A percentile compares a stretch with the other conserved stretches of the same genome.
Conservation (phyloP, 2,888 invertebrate genomes). For the Elysia crispata region DNA sequence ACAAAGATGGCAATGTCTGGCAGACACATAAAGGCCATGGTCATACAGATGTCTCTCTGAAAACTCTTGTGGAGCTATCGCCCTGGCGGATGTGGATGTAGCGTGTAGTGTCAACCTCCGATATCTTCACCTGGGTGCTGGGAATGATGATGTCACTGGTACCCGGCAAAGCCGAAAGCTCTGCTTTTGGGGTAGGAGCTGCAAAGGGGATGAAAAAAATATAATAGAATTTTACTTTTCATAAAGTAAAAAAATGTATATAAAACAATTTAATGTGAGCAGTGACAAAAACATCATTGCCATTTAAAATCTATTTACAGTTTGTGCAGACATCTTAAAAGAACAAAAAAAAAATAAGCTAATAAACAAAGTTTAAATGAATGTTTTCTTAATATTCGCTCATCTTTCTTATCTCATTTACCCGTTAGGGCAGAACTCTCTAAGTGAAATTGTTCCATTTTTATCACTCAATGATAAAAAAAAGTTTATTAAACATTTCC, state of each 20-base stretch:
- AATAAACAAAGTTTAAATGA: no score
- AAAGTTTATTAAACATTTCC: no score
- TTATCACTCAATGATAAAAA: no score
- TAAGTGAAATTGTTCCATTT: no score
- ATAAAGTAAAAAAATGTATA: background rate
- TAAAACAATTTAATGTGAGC: background rate
- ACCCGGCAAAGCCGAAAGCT: slow-evolving; percentile 66
- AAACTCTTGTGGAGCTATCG: slow-evolving; percentile 76
- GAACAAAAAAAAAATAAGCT: no score
- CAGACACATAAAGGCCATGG: slow-evolving; percentile 12
- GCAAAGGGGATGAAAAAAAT: slow-evolving; percentile 37
- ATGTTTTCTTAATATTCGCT: no score
- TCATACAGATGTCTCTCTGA: slow-evolving; percentile 78
- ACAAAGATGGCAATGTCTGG: no score
- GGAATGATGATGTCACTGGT: slow-evolving; percentile 73
- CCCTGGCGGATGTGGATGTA: slow-evolving; percentile 78
- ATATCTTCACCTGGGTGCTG: slow-evolving; percentile 74
- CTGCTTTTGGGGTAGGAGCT: slow-evolving; percentile 68
- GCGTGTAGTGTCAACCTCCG: slow-evolving; percentile 76
- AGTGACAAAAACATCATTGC: background rate
- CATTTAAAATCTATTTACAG: background rate
- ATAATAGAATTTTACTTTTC: background rate
- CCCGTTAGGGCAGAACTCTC: no score
- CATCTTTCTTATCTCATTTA: no score
- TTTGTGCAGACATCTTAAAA: no score